A percentile compares a stretch with the other conserved stretches of the same genome.
Evolutionary conservation across 23 tunicate species (phyloP).

Genomic region (Botrylloides violaceus): DNA sequence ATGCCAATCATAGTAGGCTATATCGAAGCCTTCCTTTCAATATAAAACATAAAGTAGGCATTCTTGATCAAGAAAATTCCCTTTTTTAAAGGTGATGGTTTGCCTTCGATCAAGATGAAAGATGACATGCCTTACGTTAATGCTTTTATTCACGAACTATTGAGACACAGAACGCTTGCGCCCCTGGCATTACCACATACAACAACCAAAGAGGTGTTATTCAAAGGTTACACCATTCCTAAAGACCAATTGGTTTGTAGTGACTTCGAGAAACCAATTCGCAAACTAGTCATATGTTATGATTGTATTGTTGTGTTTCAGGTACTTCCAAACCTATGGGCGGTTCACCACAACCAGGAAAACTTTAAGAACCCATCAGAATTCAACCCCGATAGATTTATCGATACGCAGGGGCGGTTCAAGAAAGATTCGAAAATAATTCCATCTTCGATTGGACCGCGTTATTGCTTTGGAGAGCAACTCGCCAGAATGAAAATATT

Average conservation of each 20-base stretch:
- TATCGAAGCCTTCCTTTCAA: no score
- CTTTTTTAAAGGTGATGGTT: not conserved
- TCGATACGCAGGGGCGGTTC: not conserved
- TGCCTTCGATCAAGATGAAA: constrained; percentile 20
- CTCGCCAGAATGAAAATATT: constrained; percentile 11
- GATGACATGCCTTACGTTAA: constrained; percentile 17
- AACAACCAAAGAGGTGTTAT: not conserved
- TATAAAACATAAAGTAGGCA: no score
- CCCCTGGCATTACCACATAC: not conserved
- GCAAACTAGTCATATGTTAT: no score
- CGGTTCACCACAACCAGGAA: not conserved
- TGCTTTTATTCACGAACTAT: constrained; percentile 23
- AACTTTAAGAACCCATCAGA: constrained; percentile 1
- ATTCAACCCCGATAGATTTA: constrained; percentile 15
- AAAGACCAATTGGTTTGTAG: not conserved
- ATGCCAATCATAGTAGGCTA: no score
- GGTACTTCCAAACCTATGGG: not conserved
- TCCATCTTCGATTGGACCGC: constrained; percentile 3
- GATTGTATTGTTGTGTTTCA: not conserved
- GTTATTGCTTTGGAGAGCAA: not conserved
- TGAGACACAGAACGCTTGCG: constrained; percentile 8
- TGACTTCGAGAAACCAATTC: no score
- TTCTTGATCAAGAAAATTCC: no score
- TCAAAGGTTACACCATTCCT: not conserved
- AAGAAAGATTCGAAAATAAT: not conserved